Evolutionary conservation across 2,113 vertebrate species (phyloP).

Genomic region (Hippocampus comes): DNA sequence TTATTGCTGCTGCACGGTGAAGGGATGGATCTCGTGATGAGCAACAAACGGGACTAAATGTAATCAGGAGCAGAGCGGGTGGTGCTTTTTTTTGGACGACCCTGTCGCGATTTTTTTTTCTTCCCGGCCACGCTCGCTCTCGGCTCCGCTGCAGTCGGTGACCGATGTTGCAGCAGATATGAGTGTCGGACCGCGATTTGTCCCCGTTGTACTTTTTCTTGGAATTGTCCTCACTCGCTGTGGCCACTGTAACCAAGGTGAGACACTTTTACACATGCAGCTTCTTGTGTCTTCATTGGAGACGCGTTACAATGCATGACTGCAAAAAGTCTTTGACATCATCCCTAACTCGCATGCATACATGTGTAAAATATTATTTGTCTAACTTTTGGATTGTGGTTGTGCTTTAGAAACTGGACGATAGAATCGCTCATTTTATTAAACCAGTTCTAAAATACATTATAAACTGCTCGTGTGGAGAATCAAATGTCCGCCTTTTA

Average conservation of each 20-base stretch:
- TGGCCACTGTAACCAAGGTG: conserved; percentile 69
- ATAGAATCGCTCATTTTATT: too few relatives aligned
- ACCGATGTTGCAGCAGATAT: conserved; percentile 63
- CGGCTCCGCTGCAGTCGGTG: conserved; percentile 16
- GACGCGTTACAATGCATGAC: too few relatives aligned
- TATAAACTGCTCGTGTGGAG: too few relatives aligned
- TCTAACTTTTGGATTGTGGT: not conserved
- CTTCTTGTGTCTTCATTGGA: not conserved
- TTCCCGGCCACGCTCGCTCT: conserved; percentile 8
- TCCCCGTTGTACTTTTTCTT: conserved; percentile 56
- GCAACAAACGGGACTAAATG: conserved; percentile 31
- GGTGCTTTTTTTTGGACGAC: conserved; percentile 26
- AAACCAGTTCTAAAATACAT: too few relatives aligned
- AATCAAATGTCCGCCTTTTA: too few relatives aligned
- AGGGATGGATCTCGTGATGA: conserved; percentile 41
- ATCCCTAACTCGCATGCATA: not conserved
- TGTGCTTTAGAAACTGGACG: not conserved
- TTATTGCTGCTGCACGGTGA: conserved; percentile 8
- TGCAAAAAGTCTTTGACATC: not conserved
- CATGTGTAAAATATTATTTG: not conserved
- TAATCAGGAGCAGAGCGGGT: conserved; percentile 33
- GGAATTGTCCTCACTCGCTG: conserved; percentile 52
- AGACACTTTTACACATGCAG: conserved; percentile 15
- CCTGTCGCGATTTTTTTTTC: conserved; percentile 13
- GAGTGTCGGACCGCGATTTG: conserved; percentile 60